These are phyloP conservation scores for Callaeas wilsoni DNA, from an alignment of 2,113 vertebrate species.

Conservation along the genomic window DNA sequence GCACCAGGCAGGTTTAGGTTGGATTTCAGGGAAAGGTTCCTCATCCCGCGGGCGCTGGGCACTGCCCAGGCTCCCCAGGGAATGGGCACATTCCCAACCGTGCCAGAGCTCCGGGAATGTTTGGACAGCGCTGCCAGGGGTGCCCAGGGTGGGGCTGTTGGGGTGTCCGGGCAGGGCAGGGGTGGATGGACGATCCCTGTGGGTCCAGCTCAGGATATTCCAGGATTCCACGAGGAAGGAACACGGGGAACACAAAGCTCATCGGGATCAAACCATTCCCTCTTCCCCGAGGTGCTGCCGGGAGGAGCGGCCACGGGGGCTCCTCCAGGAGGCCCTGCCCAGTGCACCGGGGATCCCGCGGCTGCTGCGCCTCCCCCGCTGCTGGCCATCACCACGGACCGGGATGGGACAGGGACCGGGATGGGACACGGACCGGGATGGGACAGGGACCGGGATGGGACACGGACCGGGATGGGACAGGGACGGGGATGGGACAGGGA, in stretches of 20 bases:
- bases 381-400: conserved; percentile 68
- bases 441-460: too few relatives aligned
- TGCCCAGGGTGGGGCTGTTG: not conserved
- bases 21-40: not conserved
- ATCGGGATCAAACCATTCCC: not conserved
- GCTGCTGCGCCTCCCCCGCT: not conserved
- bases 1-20: fast-evolving
- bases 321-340: too few relatives aligned
- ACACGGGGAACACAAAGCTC: conserved; percentile 14
- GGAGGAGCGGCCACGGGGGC: not conserved
- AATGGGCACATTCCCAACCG: too few relatives aligned
- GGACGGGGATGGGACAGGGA: too few relatives aligned
- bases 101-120: not conserved
- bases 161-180: not conserved
- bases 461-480: too few relatives aligned
- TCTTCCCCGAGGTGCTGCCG: fast-evolving
- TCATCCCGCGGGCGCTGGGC: not conserved
- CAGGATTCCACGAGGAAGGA: not conserved
- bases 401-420: too few relatives aligned
- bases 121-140: not conserved
- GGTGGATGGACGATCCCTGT: not conserved
- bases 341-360: fast-evolving
- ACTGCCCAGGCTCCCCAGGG: not conserved
- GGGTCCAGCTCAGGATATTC: not conserved
- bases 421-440: too few relatives aligned